Evolutionary conservation across 1,140 invertebrate species (phyloP), one percentile per base, ranked within the genome.

Genomic region (Listronotus bonariensis): DNA sequence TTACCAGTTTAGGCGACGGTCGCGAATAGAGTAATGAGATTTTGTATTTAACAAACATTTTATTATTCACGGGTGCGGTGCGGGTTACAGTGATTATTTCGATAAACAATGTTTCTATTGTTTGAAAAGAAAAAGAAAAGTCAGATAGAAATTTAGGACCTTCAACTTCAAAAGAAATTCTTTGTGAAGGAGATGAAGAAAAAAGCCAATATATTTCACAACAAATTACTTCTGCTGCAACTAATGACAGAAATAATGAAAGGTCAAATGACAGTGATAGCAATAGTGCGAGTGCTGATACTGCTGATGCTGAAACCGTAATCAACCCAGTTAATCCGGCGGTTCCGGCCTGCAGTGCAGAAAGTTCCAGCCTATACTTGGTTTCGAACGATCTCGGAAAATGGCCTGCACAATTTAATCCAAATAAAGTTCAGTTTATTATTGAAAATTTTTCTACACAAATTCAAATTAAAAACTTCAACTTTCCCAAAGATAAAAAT

Each of bases 401-500:
- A 34, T 53, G 32, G 51, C 32, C 51, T 20, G 51, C 31, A 53
- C 31, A 36, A 53, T 32, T 53, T 6, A 36, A 32, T 36, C 31
- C 31, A 15, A 9, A 31, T 32, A 10, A 34, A 53, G 14, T 53
- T 15, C 31, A 53, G n/a, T 36, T 53, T 53, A 40, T 53, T 38
- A 53, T 53, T 53, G 26, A 34, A 38, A 53, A 53, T n/a, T 32
- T 15, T 36, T 31, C 51, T 15, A 12, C 36, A 26, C 51, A 53
- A 53, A 43, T 32, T 15, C 40, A 42, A 6, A n/a, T 31, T 56
- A 26, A 42, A 26, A 26, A 26, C 20, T 26, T 26, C 20, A 26
- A 26, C 41, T 56, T 56, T 56, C 54, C 54, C 36, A 15, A 14
- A 56, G 54, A 56, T 41, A 42, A 20, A 42, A 42, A 42, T 43